Conservation (phyloP, 2,113 vertebrate species). For the Colinus virginianus region DNA sequence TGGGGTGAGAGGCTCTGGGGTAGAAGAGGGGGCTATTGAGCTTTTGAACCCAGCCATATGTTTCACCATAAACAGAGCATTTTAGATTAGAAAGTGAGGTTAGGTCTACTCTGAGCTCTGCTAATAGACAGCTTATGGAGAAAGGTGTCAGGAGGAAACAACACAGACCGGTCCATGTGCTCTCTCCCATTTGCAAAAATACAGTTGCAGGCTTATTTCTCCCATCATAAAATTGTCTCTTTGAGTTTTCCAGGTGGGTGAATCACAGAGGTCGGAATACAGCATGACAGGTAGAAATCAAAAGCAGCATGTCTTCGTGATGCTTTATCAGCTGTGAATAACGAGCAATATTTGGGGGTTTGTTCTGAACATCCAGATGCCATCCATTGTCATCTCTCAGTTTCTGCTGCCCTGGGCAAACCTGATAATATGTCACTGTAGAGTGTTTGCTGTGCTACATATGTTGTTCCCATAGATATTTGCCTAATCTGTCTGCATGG, state of each 20-base stretch:
- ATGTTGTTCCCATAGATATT: constrained; percentile 4
- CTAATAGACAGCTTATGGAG: not conserved
- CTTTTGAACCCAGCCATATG: not conserved
- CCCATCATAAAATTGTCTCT: constrained; percentile 48
- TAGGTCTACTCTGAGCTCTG: not conserved
- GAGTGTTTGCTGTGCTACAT: not conserved
- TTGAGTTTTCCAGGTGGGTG: constrained; percentile 64
- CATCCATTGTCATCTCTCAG: constrained; percentile 36
- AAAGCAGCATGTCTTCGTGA: constrained; percentile 58
- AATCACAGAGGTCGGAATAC: constrained; percentile 40
- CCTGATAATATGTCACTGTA: not conserved
- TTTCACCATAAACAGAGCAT: not conserved
- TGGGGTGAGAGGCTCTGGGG: not conserved
- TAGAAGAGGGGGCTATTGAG: not conserved
- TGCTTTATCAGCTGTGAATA: constrained; percentile 69
- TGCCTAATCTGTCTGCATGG: not conserved
- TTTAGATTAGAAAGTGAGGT: not conserved
- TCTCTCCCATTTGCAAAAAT: constrained; percentile 52
- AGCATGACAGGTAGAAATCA: constrained; percentile 69
- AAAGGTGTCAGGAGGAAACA: not conserved
- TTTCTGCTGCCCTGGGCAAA: constrained; percentile 46
- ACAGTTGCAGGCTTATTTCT: constrained; percentile 42
- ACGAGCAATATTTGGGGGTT: constrained; percentile 24
- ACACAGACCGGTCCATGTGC: not conserved
- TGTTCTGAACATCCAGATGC: constrained; percentile 56